These are phyloP conservation scores for Emydura subglobosa DNA, from an alignment of 2,113 vertebrate genomes.

Conservation along the genomic window DNA sequence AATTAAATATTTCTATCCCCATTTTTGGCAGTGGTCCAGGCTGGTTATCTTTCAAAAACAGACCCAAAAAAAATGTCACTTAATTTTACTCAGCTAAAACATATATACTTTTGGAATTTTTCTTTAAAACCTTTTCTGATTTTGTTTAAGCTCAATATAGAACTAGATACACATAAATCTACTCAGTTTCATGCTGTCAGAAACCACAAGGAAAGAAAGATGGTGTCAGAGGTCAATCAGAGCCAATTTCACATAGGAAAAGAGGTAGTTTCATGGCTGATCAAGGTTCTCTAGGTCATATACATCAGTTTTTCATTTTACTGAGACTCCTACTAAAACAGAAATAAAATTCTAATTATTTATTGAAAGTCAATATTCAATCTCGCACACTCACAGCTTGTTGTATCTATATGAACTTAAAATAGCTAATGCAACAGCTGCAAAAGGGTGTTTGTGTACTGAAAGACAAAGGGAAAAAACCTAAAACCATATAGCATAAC, in stretches of 20 bases:
- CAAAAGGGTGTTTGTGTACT: background rate
- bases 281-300: background rate
- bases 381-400: constrained; percentile 4
- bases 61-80: background rate
- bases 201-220: constrained; percentile 5
- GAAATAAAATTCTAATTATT: constrained; percentile 13
- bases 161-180: background rate
- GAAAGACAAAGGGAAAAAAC: background rate
- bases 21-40: background rate
- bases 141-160: constrained; percentile 10
- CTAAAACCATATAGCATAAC: background rate
- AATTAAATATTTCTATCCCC: constrained; percentile 34
- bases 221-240: background rate
- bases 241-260: background rate
- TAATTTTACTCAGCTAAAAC: constrained; percentile 19
- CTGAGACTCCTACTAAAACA: background rate
- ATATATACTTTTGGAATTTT: background rate
- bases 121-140: constrained; percentile 14
- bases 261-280: background rate
- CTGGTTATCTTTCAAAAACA: constrained; percentile 18
- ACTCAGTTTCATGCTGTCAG: background rate
- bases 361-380: constrained; percentile 6
- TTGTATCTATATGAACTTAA: background rate
- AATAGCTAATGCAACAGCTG: constrained; percentile 6
- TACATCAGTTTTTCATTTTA: background rate